These are phyloP conservation scores for Artemia sp. DNA, from an alignment of 2,888 invertebrate species.

Conservation along the genomic window DNA sequence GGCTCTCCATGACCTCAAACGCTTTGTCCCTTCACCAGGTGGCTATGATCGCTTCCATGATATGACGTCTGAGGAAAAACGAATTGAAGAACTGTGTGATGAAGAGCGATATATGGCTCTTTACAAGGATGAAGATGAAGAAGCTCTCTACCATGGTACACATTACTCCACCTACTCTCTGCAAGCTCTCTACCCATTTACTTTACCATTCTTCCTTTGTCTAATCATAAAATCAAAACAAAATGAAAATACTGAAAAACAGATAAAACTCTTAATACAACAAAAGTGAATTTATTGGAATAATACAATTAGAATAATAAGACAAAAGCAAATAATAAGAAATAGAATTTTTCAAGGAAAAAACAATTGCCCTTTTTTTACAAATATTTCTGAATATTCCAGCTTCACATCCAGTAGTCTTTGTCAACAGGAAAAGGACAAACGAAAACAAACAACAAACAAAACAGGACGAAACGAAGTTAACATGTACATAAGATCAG, in stretches of 20 bases:
- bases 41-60: slow-evolving; percentile 46
- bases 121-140: slow-evolving; percentile 69
- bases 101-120: slow-evolving; percentile 84
- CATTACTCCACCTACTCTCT: neutral
- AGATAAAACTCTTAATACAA: too few species aligned
- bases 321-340: too few species aligned
- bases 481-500: too few species aligned
- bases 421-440: slow-evolving; percentile 18
- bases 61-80: slow-evolving; percentile 51
- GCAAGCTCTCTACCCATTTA: slow-evolving; percentile 10
- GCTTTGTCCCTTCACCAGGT: slow-evolving; percentile 60
- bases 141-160: slow-evolving; percentile 73
- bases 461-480: too few species aligned
- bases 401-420: too few species aligned
- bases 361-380: slow-evolving; percentile 14
- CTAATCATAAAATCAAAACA: neutral
- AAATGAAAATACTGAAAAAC: neutral
- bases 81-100: slow-evolving; percentile 79
- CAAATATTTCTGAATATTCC: slow-evolving; percentile 16
- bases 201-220: neutral
- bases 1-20: slow-evolving; percentile 63
- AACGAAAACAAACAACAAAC: neutral
- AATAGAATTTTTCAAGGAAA: too few species aligned
- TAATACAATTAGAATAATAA: too few species aligned
- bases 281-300: too few species aligned